phyloP scores from a whole-genome alignment of 2,113 vertebrate species.

The Indicator maculatus region DNA sequence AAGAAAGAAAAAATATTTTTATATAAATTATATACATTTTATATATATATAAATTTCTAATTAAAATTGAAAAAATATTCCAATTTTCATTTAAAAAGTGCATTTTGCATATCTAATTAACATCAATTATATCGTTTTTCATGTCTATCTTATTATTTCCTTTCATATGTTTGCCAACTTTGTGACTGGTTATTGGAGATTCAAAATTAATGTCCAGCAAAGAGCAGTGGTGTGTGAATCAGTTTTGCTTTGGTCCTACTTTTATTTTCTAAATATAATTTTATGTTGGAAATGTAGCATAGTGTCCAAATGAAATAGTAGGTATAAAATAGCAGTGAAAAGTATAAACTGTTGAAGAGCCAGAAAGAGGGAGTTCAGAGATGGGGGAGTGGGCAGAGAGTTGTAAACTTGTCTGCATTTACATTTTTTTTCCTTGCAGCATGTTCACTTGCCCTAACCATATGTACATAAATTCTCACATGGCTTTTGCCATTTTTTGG shows the following conservation, averaged over 20 bases:
- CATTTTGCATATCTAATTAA: neutral
- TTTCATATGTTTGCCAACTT: neutral
- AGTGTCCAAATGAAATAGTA: neutral
- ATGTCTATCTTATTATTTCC: neutral
- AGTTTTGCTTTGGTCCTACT: neutral
- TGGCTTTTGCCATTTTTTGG: neutral
- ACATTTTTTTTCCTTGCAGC: neutral
- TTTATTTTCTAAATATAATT: neutral
- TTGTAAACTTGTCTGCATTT: neutral
- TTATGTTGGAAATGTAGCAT: neutral
- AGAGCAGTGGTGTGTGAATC: neutral
- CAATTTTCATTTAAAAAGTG: neutral
- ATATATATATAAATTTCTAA: no score
- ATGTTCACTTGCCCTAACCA: neutral
- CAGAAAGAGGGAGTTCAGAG: neutral
- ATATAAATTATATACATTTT: no score
- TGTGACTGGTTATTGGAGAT: neutral
- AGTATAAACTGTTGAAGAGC: neutral
- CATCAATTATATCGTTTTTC: neutral
- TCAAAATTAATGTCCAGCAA: neutral
- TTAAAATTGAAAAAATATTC: neutral
- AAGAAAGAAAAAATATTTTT: neutral
- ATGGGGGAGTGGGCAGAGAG: neutral
- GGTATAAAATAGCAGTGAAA: neutral
- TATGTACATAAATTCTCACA: neutral